phyloP scores from a whole-genome alignment of 2,888 invertebrate species.

The Drosophila siamana region DNA sequence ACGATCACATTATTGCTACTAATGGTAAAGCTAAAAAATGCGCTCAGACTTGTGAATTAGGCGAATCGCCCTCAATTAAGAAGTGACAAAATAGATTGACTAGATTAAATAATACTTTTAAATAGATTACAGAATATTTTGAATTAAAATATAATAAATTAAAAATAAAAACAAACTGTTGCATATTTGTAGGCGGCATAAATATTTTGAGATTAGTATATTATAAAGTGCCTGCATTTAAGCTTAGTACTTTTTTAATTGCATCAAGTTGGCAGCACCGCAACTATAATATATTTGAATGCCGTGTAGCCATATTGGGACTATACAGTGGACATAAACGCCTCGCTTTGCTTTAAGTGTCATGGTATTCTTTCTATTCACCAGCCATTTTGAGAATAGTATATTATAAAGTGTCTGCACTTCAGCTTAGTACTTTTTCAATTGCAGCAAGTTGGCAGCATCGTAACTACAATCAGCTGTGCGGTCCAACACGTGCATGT shows the following conservation, averaged over 20 bases:
- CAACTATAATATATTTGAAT: neutral
- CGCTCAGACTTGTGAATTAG: slow-evolving; percentile 11
- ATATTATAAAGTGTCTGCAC: neutral
- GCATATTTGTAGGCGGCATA: neutral
- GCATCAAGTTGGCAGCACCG: slow-evolving; percentile 42
- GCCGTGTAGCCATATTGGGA: too few relatives aligned
- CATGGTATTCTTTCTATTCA: too few relatives aligned
- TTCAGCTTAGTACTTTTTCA: neutral
- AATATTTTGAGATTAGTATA: neutral
- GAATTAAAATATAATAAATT: neutral
- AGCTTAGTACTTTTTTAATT: neutral
- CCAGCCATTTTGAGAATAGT: too few relatives aligned
- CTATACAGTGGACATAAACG: too few relatives aligned
- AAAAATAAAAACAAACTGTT: neutral
- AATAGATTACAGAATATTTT: neutral
- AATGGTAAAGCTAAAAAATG: slow-evolving; percentile 13
- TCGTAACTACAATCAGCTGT: slow-evolving; percentile 38
- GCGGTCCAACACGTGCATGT: slow-evolving; percentile 44
- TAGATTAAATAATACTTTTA: neutral
- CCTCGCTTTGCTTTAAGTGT: too few relatives aligned
- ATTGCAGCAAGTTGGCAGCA: slow-evolving; percentile 43
- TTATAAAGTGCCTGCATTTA: neutral
- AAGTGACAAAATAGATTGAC: slow-evolving; percentile 4
- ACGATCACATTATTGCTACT: neutral
- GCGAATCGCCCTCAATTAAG: slow-evolving; percentile 15